These are phyloP conservation scores for Champsocephalus gunnari DNA, from an alignment of 2,797 vertebrate genomes.

Conservation along the genomic window DNA sequence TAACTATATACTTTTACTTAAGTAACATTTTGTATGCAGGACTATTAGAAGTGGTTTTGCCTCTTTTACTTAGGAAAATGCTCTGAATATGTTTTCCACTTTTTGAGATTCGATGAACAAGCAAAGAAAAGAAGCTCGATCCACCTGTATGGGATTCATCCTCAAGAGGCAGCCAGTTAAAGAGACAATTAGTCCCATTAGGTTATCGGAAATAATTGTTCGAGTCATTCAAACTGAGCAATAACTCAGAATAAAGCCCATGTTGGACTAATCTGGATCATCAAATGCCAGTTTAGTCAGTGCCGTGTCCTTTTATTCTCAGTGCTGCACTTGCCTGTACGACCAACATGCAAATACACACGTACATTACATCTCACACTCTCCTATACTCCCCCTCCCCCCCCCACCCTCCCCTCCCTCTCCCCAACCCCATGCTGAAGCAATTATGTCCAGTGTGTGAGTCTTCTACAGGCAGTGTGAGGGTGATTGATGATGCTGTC, in stretches of 20 bases:
- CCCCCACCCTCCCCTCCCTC: conserved; percentile 3
- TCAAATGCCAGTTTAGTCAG: conserved; percentile 26
- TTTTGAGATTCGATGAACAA: background rate
- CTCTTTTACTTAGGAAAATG: background rate
- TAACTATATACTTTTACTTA: no score
- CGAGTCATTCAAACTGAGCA: conserved; percentile 35
- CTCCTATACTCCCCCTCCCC: conserved; percentile 12
- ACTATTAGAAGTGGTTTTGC: background rate
- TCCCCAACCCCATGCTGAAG: conserved; percentile 82
- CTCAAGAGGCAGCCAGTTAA: conserved; percentile 2
- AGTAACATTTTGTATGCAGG: background rate
- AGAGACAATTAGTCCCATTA: conserved; percentile 30
- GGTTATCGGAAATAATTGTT: conserved; percentile 34
- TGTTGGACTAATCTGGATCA: conserved; percentile 45
- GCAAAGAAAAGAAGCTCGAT: background rate
- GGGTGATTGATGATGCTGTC: conserved; percentile 88
- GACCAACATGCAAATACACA: conserved; percentile 63
- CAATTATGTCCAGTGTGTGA: conserved; percentile 83
- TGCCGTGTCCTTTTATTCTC: conserved; percentile 26
- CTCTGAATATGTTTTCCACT: background rate
- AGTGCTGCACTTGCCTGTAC: conserved; percentile 39
- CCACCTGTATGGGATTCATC: background rate
- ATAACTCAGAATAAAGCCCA: conserved; percentile 40
- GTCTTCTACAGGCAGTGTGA: conserved; percentile 83
- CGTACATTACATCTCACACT: conserved; percentile 48